Evolutionary conservation across 2,113 vertebrate genomes (phyloP), one percentile per base, ranked within the genome.

Genomic region (Platichthys flesus): DNA sequence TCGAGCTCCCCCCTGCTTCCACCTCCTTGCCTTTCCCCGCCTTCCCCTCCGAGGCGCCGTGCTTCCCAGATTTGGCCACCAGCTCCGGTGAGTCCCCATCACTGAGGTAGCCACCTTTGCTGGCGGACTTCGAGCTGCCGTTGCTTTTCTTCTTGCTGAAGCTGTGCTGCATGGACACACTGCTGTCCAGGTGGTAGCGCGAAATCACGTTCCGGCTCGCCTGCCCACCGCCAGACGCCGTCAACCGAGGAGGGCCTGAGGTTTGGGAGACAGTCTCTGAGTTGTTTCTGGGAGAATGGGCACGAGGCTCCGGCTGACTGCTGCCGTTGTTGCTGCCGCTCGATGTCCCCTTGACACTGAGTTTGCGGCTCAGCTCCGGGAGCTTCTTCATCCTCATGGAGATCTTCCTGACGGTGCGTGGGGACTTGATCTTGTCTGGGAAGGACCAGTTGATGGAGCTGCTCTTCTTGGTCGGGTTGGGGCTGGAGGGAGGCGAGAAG

Each of bases 361-460:
- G 93, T 82, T 99, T 99, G 49, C 97, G 94, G 84, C 98, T 99
- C 15, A 99, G 95, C 78, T 99, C 98, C 16, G 98, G 98, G 60
- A 99, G 95, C 80, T 95, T 99, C 90, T 97, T 99, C 97, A 99
- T 99, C 91, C 96, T 99, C 96, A 99, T 98, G 47, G 98, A 99
- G 83, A 99, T 96, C 86, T 99, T 99, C 78, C 98, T 95, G 67
- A 99, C 97, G 0, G 97, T 99, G 75, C 96, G 95, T 2, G 98
- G 98, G 77, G 98, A 99, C 90, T 98, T 99, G 84, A 99, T 99
- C 94, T 95, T 98, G 81, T 99, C 98, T 1, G 97, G 98, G 59
- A 99, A 97, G 79, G 97, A 96, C 98, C 98, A 99, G 90, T 95
- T 98, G 88, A 99, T 96, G 23, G 97, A 95, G 80, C 95, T 94